These are phyloP conservation scores for Anguilla marmorata DNA, from an alignment of 2,797 vertebrate species.

Conservation along the genomic window DNA sequence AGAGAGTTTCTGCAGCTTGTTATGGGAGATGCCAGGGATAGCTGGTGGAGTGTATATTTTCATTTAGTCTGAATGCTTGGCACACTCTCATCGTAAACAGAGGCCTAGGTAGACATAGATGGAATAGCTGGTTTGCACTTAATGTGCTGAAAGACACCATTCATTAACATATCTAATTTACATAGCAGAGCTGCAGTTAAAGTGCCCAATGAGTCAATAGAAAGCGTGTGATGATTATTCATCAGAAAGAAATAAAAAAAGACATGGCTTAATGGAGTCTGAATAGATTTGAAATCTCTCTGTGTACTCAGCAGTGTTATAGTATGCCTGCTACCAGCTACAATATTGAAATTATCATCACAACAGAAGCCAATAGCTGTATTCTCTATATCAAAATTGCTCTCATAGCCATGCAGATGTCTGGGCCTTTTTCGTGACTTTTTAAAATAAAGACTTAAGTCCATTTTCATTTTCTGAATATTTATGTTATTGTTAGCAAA, in stretches of 20 bases:
- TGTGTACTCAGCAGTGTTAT: neutral
- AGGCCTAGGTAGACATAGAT: slow-evolving; percentile 87
- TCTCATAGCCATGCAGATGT: neutral
- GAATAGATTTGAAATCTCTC: neutral
- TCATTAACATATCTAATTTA: slow-evolving; percentile 84
- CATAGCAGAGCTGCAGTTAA: slow-evolving; percentile 61
- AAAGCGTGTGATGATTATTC: slow-evolving; percentile 26
- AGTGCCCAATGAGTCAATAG: slow-evolving; percentile 25
- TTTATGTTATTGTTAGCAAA: neutral
- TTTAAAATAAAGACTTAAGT: neutral
- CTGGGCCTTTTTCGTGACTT: neutral
- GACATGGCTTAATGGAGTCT: neutral
- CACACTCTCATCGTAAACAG: slow-evolving; percentile 83
- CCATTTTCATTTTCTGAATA: neutral
- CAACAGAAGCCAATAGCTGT: neutral
- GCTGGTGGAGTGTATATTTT: slow-evolving; percentile 90
- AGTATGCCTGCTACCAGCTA: neutral
- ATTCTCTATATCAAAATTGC: neutral
- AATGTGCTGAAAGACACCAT: slow-evolving; percentile 83
- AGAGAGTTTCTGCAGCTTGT: slow-evolving; percentile 91
- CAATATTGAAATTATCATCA: neutral
- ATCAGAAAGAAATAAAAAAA: neutral
- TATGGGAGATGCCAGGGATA: slow-evolving; percentile 87
- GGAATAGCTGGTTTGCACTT: slow-evolving; percentile 75
- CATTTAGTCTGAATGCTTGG: slow-evolving; percentile 94